These are phyloP conservation scores for Dallia pectoralis DNA, from an alignment of 2,797 vertebrate species.

Conservation along the genomic window DNA sequence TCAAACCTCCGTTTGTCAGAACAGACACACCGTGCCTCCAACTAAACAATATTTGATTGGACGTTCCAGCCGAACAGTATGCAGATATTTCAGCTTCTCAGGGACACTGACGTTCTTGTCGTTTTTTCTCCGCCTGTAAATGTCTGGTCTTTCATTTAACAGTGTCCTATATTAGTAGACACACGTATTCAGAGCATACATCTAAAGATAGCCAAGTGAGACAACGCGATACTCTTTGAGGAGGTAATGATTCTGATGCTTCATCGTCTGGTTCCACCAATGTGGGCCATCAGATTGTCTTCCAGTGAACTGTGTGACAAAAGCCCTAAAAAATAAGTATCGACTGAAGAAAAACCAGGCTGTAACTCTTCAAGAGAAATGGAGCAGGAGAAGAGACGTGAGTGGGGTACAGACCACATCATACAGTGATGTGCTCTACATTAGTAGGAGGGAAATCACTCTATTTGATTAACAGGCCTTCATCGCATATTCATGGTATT, in stretches of 20 bases:
- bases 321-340: no score
- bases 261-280: background rate
- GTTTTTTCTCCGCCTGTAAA: no score
- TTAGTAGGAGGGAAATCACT: no score
- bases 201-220: no score
- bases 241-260: no score
- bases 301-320: no score
- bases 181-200: no score
- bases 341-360: background rate
- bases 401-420: background rate
- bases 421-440: no score
- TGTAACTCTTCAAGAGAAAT: background rate
- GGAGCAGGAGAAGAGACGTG: background rate
- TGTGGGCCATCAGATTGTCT: background rate
- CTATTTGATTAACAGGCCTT: no score
- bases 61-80: conserved; percentile 15
- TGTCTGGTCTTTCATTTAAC: background rate
- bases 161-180: no score
- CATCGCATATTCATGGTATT: background rate
- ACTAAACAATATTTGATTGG: conserved; percentile 18
- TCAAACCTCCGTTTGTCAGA: conserved; percentile 31
- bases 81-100: background rate
- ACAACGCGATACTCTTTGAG: no score
- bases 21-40: conserved; percentile 1
- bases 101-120: background rate